Evolutionary conservation across 1,140 invertebrate genomes (phyloP).

Genomic region (Habropoda laboriosa): DNA sequence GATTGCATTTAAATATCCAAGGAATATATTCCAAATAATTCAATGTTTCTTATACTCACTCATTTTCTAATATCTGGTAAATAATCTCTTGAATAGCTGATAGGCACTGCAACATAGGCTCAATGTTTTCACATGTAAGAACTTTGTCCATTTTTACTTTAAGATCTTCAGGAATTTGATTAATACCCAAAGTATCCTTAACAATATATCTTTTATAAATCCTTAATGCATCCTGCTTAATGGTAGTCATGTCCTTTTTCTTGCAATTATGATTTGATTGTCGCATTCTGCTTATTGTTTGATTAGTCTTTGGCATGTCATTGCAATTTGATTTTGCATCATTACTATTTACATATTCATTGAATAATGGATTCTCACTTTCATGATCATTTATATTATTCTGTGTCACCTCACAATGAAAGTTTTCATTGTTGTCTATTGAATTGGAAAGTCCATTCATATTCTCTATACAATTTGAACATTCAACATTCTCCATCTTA

Average conservation of each 20-base stretch:
- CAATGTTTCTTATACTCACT: conserved; percentile 65
- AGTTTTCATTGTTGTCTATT: conserved; percentile 57
- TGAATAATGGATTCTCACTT: conserved; percentile 12
- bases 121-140: conserved; percentile 71
- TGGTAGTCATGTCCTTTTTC: conserved; percentile 59
- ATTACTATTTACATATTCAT: conserved; percentile 53
- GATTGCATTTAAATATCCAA: background rate
- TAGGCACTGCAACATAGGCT: conserved; percentile 72
- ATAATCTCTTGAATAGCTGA: conserved; percentile 72
- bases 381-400: conserved; percentile 27
- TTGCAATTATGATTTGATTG: conserved; percentile 59
- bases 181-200: conserved; percentile 76
- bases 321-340: conserved; percentile 63
- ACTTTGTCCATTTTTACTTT: conserved; percentile 79
- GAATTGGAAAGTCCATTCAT: conserved; percentile 17
- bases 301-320: conserved; percentile 76
- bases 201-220: conserved; percentile 83
- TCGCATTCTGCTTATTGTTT: conserved; percentile 57
- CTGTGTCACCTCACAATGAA: conserved; percentile 27
- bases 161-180: conserved; percentile 78
- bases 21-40: background rate
- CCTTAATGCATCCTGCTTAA: conserved; percentile 79
- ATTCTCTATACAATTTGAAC: conserved; percentile 22
- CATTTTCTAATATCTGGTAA: conserved; percentile 75
- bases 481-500: background rate